Evolutionary conservation across 2,888 invertebrate species (phyloP), one percentile per base, ranked within the genome.

Genomic region (Acutogordius australiensis): DNA sequence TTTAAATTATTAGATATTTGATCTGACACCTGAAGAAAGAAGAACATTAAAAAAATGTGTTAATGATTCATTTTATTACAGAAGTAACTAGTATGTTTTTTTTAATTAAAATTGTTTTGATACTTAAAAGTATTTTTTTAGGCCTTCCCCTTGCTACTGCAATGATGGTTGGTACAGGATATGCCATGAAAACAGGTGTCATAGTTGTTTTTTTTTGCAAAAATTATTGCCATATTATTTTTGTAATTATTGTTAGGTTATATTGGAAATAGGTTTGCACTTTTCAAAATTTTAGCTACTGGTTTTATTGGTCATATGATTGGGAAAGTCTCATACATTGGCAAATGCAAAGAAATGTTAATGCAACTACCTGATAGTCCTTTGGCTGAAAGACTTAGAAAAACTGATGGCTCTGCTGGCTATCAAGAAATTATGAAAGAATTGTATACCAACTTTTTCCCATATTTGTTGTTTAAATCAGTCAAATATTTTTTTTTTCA

Each of bases 1-100:
- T n/a, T n/a, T n/a, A n/a, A n/a, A n/a, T n/a, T n/a, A n/a, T n/a
- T n/a, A n/a, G n/a, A n/a, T n/a, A n/a, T n/a, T n/a, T 37, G 37
- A 13, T 37, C 23, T 51, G 23, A 51, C 51, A 4, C 26, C 51
- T 4, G 51, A 51, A 8, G 51, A 51, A 51, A 51, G 8, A n/a
- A 51, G 51, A 23, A 51, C 51, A n/a, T 51, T 51, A 51, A 51
- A 26, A 51, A 26, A 51, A 51, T 51, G 51, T 26, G 23, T n/a
- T 51, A 51, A 23, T n/a, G 18, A 51, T 4, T 13, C 51, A n/a
- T 51, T 51, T 23, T 51, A 51, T 51, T n/a, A 51, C 23, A 8
- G 51, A 51, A 21, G 51, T 51, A 51, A 21, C 26, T 51, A n/a
- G 26, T 51, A 37, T 18, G 8, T 37, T 37, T 8, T 37, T 37